Conservation (phyloP, 1,140 invertebrate genomes). For the Potamilus streckersoni region DNA sequence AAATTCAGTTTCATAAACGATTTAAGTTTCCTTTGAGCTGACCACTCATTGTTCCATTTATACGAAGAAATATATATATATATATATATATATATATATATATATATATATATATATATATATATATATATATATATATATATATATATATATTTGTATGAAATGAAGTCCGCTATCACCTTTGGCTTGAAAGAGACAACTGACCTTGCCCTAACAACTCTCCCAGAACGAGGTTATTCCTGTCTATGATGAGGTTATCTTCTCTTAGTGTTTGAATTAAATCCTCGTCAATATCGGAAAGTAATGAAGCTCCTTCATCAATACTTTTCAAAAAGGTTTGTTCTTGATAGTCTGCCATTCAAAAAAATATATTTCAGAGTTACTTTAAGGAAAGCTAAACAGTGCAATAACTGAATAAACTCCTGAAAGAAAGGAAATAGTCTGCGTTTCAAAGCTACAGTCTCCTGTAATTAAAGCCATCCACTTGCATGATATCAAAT, state of each 20-base stretch:
- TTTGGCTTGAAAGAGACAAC: neutral
- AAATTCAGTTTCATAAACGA: neutral
- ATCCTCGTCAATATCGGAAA: conserved; percentile 12
- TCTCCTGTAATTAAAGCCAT: no score
- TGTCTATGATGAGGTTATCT: conserved; percentile 9
- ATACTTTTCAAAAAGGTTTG: neutral
- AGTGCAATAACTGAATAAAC: no score
- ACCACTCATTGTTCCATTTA: neutral
- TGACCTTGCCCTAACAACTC: conserved; percentile 25
- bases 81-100: no score
- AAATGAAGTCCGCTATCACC: neutral
- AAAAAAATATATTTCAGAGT: no score
- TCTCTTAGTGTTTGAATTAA: neutral
- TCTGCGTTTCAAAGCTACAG: no score
- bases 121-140: no score
- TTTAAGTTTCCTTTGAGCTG: neutral
- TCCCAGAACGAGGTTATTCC: conserved; percentile 8
- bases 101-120: no score
- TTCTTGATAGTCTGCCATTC: conserved; percentile 9
- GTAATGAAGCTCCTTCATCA: neutral
- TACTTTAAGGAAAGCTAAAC: no score
- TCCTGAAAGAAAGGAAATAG: no score
- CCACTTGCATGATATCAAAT: no score
- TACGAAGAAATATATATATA: neutral
- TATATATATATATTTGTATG: no score